Evolutionary conservation across 2,113 vertebrate species (phyloP).

Genomic region (Oostethus manadensis): DNA sequence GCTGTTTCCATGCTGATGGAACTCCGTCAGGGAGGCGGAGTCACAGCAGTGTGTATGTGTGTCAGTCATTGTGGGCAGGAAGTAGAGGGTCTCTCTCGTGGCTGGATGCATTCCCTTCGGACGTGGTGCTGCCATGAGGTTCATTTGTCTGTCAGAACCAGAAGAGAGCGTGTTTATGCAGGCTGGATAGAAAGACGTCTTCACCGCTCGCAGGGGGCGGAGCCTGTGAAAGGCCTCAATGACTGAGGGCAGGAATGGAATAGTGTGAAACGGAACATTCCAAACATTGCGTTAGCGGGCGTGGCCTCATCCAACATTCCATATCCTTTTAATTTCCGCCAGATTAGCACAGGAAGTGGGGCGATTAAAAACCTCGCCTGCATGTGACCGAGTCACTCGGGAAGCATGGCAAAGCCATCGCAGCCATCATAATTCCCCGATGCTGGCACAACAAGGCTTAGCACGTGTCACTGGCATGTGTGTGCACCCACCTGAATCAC

Average conservation of each 20-base stretch:
- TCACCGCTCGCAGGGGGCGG: no score
- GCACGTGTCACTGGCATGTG: background rate
- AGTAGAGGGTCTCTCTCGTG: background rate
- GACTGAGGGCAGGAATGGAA: no score
- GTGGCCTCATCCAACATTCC: no score
- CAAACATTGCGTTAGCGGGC: background rate
- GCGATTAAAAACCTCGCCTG: background rate
- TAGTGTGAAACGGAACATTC: background rate
- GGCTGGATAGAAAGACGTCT: background rate
- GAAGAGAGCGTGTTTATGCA: background rate
- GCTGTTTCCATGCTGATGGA: background rate
- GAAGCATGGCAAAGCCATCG: no score
- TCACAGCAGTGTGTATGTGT: background rate
- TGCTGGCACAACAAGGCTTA: background rate
- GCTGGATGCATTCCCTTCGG: background rate
- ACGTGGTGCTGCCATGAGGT: no score
- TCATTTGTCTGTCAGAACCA: constrained; percentile 2
- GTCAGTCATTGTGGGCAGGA: background rate
- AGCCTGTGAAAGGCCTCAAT: no score
- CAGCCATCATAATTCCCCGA: no score
- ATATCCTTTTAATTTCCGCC: background rate
- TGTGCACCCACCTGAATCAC: constrained; percentile 56
- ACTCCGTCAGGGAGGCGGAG: background rate
- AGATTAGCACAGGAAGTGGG: background rate
- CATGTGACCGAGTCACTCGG: no score